phyloP scores from a whole-genome alignment of 2,888 invertebrate genomes.

The Eupithecia abbreviata region DNA sequence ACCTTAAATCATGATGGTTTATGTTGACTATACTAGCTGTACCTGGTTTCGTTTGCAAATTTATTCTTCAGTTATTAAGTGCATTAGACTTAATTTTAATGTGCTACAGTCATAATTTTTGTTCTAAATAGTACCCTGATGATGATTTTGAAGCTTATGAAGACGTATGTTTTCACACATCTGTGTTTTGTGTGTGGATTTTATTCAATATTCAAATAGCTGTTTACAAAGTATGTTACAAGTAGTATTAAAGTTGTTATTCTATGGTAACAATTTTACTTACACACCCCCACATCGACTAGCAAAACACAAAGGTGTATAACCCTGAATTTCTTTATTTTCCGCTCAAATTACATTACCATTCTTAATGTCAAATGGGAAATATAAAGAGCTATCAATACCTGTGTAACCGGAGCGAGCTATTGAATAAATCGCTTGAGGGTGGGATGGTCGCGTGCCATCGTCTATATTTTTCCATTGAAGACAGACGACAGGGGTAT shows the following conservation, averaged over 20 bases:
- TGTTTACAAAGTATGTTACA: not conserved
- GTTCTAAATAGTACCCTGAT: not conserved
- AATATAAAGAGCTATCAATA: conserved; percentile 60
- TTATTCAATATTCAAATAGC: not conserved
- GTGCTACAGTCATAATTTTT: not conserved
- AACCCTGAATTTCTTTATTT: conserved; percentile 23
- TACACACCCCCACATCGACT: not conserved
- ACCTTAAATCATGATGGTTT: conserved; percentile 41
- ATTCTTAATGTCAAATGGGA: conserved; percentile 30
- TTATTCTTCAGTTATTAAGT: not conserved
- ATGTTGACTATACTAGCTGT: conserved; percentile 14
- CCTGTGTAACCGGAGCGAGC: conserved; percentile 60
- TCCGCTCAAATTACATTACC: conserved; percentile 34
- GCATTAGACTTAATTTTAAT: not conserved
- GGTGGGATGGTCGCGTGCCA: conserved; percentile 45
- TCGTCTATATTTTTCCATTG: conserved; percentile 35
- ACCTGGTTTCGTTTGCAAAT: not conserved
- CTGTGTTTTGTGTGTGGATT: not conserved
- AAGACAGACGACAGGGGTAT: conserved; percentile 42
- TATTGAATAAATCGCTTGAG: conserved; percentile 71
- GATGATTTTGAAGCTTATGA: not conserved
- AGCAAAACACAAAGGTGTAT: conserved; percentile 9
- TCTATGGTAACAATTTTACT: not conserved
- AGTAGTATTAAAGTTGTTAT: too few relatives aligned
- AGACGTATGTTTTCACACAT: not conserved